Evolutionary conservation across 1,140 invertebrate species (phyloP), one percentile per base, ranked within the genome.

Genomic region (Sycophaga agraensis): DNA sequence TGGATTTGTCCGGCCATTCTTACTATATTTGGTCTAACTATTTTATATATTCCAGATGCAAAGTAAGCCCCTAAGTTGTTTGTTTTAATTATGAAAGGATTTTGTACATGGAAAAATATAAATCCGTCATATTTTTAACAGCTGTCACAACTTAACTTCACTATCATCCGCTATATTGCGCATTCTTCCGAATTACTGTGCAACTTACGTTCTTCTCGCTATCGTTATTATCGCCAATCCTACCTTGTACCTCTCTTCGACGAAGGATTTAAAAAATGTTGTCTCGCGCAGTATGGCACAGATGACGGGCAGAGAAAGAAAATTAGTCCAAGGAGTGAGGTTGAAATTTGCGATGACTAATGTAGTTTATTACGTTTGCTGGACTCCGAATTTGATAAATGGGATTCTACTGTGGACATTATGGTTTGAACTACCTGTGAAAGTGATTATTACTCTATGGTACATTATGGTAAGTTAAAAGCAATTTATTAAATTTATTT

Each of bases 321-420:
- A 84, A 57, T 79, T 92, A 19, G 82, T 92, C 7, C 86, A 90
- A 67, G 82, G 85, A 1, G 78, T 92, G 19, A 85, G 82, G 76
- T 68, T 89, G 0, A 91, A 91, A 77, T 93, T 92, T 77, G 85
- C 85, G 12, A 76, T 89, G 11, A 92, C 91, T 40, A 91, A 90
- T 76, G 68, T 87, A 1, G 89, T 87, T 3, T 93, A 91, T 75
- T 92, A 91, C 70, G 63, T 91, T 17, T 93, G 91, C 70, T 93
- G 91, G 91, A 62, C 89, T 39, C 90, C 91, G 11, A 93, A 93
- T 79, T 72, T 93, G 16, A 78, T 92, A 6, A 92, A 91, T 74
- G 89, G 88, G 8, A 72, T 91, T 46, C 71, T 92, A 11, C 69
- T 93, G 6, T 92, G 90, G 90, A 86, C 84, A 1, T 80, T 88